Base-by-base conservation (phyloP, 2,113 vertebrate genomes). In the Casuarius casuarius region DNA sequence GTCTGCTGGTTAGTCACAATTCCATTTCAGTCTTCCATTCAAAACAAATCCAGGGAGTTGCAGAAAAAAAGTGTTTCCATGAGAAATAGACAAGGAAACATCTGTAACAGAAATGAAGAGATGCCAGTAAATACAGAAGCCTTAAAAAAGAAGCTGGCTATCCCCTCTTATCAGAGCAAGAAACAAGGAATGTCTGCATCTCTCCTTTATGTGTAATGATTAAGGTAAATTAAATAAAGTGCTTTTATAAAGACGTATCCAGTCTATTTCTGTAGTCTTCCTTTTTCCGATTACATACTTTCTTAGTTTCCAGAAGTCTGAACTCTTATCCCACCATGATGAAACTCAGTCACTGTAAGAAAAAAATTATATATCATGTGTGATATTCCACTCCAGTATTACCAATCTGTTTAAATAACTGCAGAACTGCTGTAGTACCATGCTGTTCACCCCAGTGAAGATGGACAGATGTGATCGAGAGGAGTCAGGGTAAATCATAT, bases 61-160 rank as follows among this genome's bases (percentile, higher is more conserved):
- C 44, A 77, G 44, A 93, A 87, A 49, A 78, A 31, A 81, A 81
- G 42, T 33, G 35, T 62, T 95, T 77, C 62, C 42, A 18, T 84
- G 44, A 89, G 70, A 91, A 95, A 82, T 5, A 89, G 51, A 23
- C 12, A 35, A 28, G 49, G n/a, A 61, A 81, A 81, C 15, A 72
- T 77, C 46, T 94, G 73, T 73, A 66, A 51, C 26, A 26, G 28
- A 48, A 81, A 84, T 61, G 14, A 75, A 72, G 31, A n/a, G 10
- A 48, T 7, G 2, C 26, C 33, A 66, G 35, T 73, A 86, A 66
- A 52, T 79, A 83, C 62, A 91, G n/a, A 56, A 62, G 35, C 13
- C 80, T 93, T 17, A 51, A 12, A 73, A 90, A 84, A 59, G 10
- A 49, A 82, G 15, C 12, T 70, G 33, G 14, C 21, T 68, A 25